Evolutionary conservation across 2,113 vertebrate genomes (phyloP), one percentile per base, ranked within the genome.

Genomic region (Gallinago jamesoni): DNA sequence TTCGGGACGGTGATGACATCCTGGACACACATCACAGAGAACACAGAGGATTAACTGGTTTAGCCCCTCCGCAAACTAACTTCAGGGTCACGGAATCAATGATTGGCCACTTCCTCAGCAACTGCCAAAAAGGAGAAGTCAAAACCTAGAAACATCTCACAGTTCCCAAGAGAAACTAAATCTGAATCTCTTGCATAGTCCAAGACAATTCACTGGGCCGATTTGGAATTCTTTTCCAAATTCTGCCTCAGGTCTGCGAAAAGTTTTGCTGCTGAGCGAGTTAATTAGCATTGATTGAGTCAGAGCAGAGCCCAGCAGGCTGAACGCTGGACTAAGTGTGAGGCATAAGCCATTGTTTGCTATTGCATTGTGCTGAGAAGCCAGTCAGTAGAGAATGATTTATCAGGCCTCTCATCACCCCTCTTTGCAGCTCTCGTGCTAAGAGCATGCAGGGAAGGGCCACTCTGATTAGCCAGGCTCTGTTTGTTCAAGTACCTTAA

Each of bases 1-100:
- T 88, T 81, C 47, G 84, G 88, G 89, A 82, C 53, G 19, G 64
- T 73, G 60, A 59, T 50, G 93, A 59, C 98, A 98, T 98, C 97
- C 98, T 98, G 89, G 45, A 62, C 64, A 57, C 47, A 47, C 15
- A 47, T 6, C 77, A 89, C 27, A 85, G 15, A 80, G 59, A 91
- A 55, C 16, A 76, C 13, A 39, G 30, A 75, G 47, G 31, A 95
- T 91, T 69, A 93, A 62, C 41, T 41, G 33, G 19, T 72, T 68
- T 19, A 87, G 64, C 22, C 30, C 18, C n/a, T 47, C 14, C 21
- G 17, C 41, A 86, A 57, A 62, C 45, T 56, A 68, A 68, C 48
- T 77, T 75, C 55, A 85, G 57, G 67, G 76, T 94, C 74, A 81
- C 0, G 0, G 30, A 83, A 41, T 88, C 68, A 90, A 59, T 66